Conservation (phyloP, 2,797 vertebrate species). For the Zalophus californianus region DNA sequence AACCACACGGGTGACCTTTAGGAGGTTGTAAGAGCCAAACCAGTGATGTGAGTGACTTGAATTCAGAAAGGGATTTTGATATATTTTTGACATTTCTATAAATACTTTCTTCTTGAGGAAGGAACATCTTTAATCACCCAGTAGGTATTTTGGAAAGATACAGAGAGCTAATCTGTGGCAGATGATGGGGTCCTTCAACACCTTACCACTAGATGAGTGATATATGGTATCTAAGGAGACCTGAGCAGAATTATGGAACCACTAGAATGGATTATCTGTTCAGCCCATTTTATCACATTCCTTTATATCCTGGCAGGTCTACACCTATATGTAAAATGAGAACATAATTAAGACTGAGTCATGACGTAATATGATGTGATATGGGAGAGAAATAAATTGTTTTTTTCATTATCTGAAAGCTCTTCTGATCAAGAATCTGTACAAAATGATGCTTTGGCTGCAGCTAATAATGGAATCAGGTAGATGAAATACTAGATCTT, state of each 20-base stretch:
- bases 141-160: slow-evolving; percentile 16
- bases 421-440: slow-evolving; percentile 54
- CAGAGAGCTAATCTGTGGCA: neutral
- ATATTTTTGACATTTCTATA: slow-evolving; percentile 40
- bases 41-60: slow-evolving; percentile 30
- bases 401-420: neutral
- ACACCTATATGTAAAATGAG: neutral
- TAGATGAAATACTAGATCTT: neutral
- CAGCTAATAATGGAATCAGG: neutral
- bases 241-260: neutral
- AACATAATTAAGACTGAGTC: neutral
- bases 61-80: slow-evolving; percentile 50
- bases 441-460: neutral
- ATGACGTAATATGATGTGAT: neutral
- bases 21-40: slow-evolving; percentile 45
- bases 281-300: neutral
- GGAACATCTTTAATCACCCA: neutral
- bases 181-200: neutral
- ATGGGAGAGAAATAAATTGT: slow-evolving; percentile 11
- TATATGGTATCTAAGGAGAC: neutral
- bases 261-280: neutral
- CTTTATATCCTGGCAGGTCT: neutral
- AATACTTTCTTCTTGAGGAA: slow-evolving; percentile 11
- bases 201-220: neutral
- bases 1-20: slow-evolving; percentile 80